Conservation (phyloP, 2,113 vertebrate genomes). For the Equus przewalskii region DNA sequence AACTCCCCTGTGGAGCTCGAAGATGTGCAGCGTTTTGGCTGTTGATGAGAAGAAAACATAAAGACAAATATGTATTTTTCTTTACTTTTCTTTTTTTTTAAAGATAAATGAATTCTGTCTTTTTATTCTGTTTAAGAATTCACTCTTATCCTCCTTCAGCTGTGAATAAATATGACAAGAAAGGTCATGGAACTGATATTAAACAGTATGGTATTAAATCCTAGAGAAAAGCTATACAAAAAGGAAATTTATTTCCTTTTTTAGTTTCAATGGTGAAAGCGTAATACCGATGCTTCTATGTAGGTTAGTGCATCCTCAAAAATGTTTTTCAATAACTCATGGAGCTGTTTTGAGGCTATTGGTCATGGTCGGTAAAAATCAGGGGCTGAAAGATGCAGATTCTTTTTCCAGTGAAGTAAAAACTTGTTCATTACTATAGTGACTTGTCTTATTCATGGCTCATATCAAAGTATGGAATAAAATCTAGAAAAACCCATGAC, state of each 20-base stretch:
- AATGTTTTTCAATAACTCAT: not conserved
- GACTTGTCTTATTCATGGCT: conserved; percentile 18
- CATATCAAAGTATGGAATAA: not conserved
- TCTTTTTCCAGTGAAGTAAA: conserved; percentile 11
- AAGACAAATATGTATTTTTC: conserved; percentile 11
- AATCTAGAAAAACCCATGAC: not conserved
- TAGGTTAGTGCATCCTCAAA: not conserved
- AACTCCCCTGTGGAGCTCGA: conserved; percentile 1
- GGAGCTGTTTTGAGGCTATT: not conserved
- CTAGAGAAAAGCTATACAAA: not conserved
- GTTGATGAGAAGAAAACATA: conserved; percentile 10
- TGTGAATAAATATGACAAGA: conserved; percentile 58
- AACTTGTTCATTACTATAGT: not conserved
- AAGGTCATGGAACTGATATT: conserved; percentile 67
- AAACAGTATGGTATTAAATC: conserved; percentile 40
- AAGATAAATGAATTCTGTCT: conserved; percentile 36
- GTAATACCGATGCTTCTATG: not conserved
- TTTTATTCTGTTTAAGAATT: conserved; percentile 58
- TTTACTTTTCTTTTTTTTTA: not conserved
- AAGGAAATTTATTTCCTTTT: conserved; percentile 38
- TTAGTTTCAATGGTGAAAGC: not conserved
- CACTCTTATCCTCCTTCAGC: conserved; percentile 13
- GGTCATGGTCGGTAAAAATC: not conserved
- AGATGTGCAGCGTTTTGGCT: not conserved
- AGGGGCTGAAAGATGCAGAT: not conserved